A percentile compares a stretch with the other conserved stretches of the same genome.
phyloP scores from a whole-genome alignment of 1,140 invertebrate genomes.

The Archegozetes longisetosus region DNA sequence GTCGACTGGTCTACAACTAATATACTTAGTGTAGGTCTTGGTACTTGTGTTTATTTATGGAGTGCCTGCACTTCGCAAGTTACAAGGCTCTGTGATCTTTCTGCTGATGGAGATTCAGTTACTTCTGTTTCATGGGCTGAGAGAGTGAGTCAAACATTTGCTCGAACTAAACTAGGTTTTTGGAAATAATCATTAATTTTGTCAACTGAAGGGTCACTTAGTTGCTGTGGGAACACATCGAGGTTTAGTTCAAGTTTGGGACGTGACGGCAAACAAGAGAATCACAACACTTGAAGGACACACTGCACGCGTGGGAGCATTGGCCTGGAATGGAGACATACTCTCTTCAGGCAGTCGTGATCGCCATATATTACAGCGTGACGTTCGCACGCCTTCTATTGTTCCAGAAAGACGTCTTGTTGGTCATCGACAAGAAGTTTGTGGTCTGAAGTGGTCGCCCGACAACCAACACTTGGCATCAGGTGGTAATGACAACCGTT shows the following conservation, averaged over 20 bases:
- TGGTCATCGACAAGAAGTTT: constrained; percentile 90
- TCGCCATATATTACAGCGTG: constrained; percentile 79
- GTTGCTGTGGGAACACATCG: constrained; percentile 95
- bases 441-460: constrained; percentile 98
- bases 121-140: constrained; percentile 99
- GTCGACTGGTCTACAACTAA: constrained; percentile 99
- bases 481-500: constrained; percentile 95
- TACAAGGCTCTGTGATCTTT: constrained; percentile 68
- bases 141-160: constrained; percentile 35
- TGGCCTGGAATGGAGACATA: constrained; percentile 97
- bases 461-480: constrained; percentile 96
- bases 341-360: constrained; percentile 91
- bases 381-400: constrained; percentile 68
- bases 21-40: constrained; percentile 93
- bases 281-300: constrained; percentile 81
- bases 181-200: constrained; percentile 8
- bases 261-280: constrained; percentile 84
- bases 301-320: constrained; percentile 65
- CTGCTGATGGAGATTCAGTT: constrained; percentile 78
- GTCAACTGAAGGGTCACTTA: constrained; percentile 51
- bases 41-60: constrained; percentile 97
- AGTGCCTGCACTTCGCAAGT: constrained; percentile 94
- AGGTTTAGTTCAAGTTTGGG: constrained; percentile 94
- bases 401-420: constrained; percentile 59
- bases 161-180: constrained; percentile 3